phyloP scores from a whole-genome alignment of 2,888 invertebrate genomes.

The Metalampra italica region DNA sequence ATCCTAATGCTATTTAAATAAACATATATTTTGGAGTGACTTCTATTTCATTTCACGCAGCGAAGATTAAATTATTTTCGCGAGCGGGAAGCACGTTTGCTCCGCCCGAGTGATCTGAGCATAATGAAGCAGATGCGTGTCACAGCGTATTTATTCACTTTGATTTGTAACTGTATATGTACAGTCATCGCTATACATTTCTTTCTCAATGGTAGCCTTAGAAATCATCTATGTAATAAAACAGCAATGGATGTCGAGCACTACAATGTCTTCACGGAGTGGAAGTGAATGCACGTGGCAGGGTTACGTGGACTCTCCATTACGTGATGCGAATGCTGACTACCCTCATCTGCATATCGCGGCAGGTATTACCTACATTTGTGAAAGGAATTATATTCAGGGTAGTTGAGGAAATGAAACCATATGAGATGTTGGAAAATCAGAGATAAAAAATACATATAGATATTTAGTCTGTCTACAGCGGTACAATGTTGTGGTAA shows the following conservation, averaged over 20 bases:
- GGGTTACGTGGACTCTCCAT: constrained; percentile 21
- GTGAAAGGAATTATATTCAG: constrained; percentile 28
- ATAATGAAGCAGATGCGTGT: constrained; percentile 25
- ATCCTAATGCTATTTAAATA: constrained; percentile 27
- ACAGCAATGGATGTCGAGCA: constrained; percentile 20
- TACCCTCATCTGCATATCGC: constrained; percentile 38
- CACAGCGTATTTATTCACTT: background rate
- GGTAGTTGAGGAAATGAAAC: constrained; percentile 28
- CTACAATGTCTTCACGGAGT: constrained; percentile 21
- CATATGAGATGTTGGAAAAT: constrained; percentile 24
- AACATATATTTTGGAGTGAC: too few relatives aligned
- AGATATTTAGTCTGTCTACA: background rate
- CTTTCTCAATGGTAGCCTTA: background rate
- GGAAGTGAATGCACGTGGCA: background rate
- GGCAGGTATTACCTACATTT: constrained; percentile 13
- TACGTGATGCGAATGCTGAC: constrained; percentile 46
- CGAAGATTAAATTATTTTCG: background rate
- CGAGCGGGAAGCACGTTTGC: constrained; percentile 11
- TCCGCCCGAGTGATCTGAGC: constrained; percentile 16
- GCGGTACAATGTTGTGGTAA: too few relatives aligned
- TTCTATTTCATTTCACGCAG: background rate
- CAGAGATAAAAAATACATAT: background rate
- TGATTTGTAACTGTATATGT: background rate
- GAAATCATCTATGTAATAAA: background rate
- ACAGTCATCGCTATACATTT: background rate